Conservation (phyloP, 2,797 vertebrate species). For the Leuciscus waleckii region DNA sequence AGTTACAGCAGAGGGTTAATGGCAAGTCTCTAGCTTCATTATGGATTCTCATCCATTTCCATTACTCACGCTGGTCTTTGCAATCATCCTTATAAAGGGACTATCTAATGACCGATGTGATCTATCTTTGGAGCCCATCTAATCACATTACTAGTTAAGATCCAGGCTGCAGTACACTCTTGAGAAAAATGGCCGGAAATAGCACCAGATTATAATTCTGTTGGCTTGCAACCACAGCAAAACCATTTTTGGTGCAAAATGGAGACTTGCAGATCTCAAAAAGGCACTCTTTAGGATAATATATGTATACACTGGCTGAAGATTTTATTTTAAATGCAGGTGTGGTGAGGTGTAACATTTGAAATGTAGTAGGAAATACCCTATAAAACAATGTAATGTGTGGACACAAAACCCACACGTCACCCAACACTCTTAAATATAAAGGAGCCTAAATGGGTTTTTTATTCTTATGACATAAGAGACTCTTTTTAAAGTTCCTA, state of each 20-base stretch:
- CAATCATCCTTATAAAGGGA: not conserved
- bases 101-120: conserved; percentile 16
- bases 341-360: not conserved
- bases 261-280: not conserved
- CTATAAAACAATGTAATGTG: not conserved
- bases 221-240: not conserved
- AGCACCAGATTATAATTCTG: conserved; percentile 7
- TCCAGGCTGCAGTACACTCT: not conserved
- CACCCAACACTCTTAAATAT: not conserved
- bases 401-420: not conserved
- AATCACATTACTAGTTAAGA: conserved; percentile 41
- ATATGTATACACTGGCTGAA: not conserved
- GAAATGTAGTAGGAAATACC: not conserved
- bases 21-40: conserved; percentile 9
- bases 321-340: not conserved
- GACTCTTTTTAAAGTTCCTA: not conserved
- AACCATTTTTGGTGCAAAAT: not conserved
- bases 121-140: conserved; percentile 27
- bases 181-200: not conserved
- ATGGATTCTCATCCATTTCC: conserved; percentile 29
- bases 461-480: not conserved
- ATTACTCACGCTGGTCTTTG: not conserved
- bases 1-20: conserved; percentile 31
- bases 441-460: not conserved
- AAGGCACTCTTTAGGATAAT: not conserved